Evolutionary conservation across 2,113 vertebrate genomes (phyloP), one percentile per base, ranked within the genome.

Genomic region (Dolichallabes microphthalmus): DNA sequence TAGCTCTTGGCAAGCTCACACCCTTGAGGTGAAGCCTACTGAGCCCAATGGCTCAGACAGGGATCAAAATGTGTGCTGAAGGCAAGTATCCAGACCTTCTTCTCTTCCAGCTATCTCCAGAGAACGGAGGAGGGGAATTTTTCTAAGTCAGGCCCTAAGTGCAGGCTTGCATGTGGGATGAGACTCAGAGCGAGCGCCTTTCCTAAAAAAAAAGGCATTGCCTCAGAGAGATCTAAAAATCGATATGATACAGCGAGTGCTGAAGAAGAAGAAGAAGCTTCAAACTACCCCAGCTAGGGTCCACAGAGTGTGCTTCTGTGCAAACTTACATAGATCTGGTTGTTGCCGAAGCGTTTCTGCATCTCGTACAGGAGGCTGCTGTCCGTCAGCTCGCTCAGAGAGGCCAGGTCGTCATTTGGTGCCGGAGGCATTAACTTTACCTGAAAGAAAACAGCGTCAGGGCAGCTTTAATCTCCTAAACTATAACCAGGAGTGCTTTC

Each of bases 311-410:
- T 75, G 45, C 58, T 57, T 19, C 82, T 76, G 83, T 39, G 55
- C 83, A 73, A 85, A 94, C 97, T 94, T 93, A 99, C 97, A 8
- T 99, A 97, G 90, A 99, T 98, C 92, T 99, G 98, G 91, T 98
- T 94, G 27, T 98, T 99, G 76, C 93, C 95, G 52, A 97, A 99
- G 86, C 98, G 97, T 88, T 99, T 99, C 92, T 98, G 97, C 91
- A 99, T 98, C 91, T 99, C 98, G 10, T 99, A 99, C n/a, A 99
- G 96, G n/a, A 99, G 94, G 88, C 97, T 98, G 94, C 96, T 95
- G 83, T 98, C 96, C 0, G 95, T 98, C 32, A 99, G 95, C 90
- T 98, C 96, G 15, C 95, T 99, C 92, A 99, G 95, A 5, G 97
- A 98, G 0, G 98, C 96, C 86, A 99, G 94, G 93, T 99, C 97